Percentiles rank a stretch among this genome's conserved stretches.
Evolutionary conservation across 2,888 invertebrate species (phyloP).

Genomic region (Lissocephala sabroskyi): DNA sequence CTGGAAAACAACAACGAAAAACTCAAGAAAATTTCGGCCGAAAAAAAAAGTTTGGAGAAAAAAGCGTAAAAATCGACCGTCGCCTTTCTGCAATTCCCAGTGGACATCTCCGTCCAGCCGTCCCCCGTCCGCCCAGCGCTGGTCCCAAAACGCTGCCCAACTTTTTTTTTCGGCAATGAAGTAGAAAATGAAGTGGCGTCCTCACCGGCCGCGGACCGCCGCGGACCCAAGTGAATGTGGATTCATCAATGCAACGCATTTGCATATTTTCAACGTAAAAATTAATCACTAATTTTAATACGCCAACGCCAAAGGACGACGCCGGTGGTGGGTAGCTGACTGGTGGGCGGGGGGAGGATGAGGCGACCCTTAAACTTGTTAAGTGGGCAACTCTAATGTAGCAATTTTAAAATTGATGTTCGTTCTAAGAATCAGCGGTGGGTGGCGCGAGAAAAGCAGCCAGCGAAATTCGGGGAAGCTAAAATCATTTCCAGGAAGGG

Average conservation of each 20-base stretch:
- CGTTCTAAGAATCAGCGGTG: conserved; percentile 14
- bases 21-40: no score
- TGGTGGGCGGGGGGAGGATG: not conserved
- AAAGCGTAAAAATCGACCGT: conserved; percentile 36
- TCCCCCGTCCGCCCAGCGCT: conserved; percentile 21
- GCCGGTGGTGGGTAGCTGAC: no score
- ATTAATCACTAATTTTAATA: conserved; percentile 72
- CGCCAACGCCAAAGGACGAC: conserved; percentile 31
- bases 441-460: conserved; percentile 8
- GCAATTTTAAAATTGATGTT: conserved; percentile 69
- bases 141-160: conserved; percentile 13
- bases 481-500: no score
- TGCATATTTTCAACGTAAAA: conserved; percentile 70
- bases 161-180: conserved; percentile 55
- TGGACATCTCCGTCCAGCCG: conserved; percentile 34
- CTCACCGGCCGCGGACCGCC: conserved; percentile 18
- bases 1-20: conserved; percentile 16
- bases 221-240: conserved; percentile 47
- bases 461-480: no score
- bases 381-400: conserved; percentile 70
- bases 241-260: conserved; percentile 69
- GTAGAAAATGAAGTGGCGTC: conserved; percentile 62
- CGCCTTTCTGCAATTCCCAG: conserved; percentile 45
- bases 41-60: no score
- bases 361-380: conserved; percentile 55